Base-by-base conservation (phyloP, 92 coral and sea anemone species). In the Actinostola sp. region DNA sequence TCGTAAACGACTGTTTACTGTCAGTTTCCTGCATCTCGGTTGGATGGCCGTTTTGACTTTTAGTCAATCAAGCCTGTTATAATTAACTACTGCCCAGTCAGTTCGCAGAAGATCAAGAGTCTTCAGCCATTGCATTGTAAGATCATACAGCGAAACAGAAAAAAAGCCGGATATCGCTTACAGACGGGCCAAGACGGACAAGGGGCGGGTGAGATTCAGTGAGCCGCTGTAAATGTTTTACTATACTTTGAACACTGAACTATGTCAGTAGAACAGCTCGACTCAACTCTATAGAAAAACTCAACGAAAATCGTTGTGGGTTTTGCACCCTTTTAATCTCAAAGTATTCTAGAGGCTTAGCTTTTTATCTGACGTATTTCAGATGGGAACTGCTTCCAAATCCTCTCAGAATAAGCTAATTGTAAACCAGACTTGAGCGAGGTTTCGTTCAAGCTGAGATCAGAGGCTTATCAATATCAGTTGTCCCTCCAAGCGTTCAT, bases 401-500 rank as follows among this genome's bases (percentile, higher is more conserved):
- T 68, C 74, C 74, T 68, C 74, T 68, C 74, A 68, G 46, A 50
- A 26, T 68, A 68, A 68, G 74, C 74, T 68, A 68, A 68, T 68
- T 68, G 74, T 68, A 68, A 68, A 68, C 33, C 74, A 68, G 74
- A 68, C 74, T n/a, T 68, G 74, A 68, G 49, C 62, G 41, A 57
- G 39, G 25, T 27, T 68, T 68, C 57, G 13, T 50, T 68, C 74
- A 68, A 68, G 74, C 74, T 50, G 74, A 68, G 74, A 50, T 68
- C 74, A 50, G 41, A 50, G 28, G 74, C 74, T 68, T 68, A 68
- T 49, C 57, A 66, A 68, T 67, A 67, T 68, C 74, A 51, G 74
- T 68, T 68, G 74, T 68, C 74, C 74, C 74, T 68, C 13, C 25
- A 68, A 49, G 62, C 74, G 46, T 52, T 68, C 74, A 68, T 68